Evolutionary conservation across 2,797 vertebrate species (phyloP).

Genomic region (Gila robusta): DNA sequence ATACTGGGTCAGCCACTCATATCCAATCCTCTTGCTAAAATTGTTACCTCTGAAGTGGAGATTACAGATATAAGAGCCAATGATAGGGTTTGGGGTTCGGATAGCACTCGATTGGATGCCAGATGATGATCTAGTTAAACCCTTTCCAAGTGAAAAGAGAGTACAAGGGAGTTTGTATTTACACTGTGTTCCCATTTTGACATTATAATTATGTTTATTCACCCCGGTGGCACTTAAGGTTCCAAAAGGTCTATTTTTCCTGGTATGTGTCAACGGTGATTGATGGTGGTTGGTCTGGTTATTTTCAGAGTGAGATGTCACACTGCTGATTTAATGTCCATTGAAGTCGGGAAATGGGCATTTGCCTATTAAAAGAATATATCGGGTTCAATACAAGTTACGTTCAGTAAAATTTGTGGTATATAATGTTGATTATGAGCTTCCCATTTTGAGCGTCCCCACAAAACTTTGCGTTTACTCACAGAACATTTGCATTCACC

Average conservation of each 20-base stretch:
- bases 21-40: slow-evolving; percentile 57
- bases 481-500: neutral
- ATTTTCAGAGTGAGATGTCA: slow-evolving; percentile 20
- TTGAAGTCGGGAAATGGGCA: neutral
- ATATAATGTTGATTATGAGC: neutral
- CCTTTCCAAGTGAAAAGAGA: slow-evolving; percentile 23
- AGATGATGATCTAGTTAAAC: slow-evolving; percentile 41
- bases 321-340: neutral
- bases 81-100: slow-evolving; percentile 48
- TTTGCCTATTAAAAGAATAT: neutral
- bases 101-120: slow-evolving; percentile 31
- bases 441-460: neutral
- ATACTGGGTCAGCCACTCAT: slow-evolving; percentile 58
- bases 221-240: slow-evolving; percentile 8
- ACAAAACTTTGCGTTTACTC: neutral
- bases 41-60: slow-evolving; percentile 55
- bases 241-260: slow-evolving; percentile 26
- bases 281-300: slow-evolving; percentile 9
- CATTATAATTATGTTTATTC: slow-evolving; percentile 36
- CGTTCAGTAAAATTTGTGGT: neutral
- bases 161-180: slow-evolving; percentile 19
- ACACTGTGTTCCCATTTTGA: slow-evolving; percentile 16
- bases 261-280: slow-evolving; percentile 3
- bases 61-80: slow-evolving; percentile 53
- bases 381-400: neutral